Evolutionary conservation across 2,113 vertebrate species (phyloP).

Genomic region (Myxocyprinus asiaticus): DNA sequence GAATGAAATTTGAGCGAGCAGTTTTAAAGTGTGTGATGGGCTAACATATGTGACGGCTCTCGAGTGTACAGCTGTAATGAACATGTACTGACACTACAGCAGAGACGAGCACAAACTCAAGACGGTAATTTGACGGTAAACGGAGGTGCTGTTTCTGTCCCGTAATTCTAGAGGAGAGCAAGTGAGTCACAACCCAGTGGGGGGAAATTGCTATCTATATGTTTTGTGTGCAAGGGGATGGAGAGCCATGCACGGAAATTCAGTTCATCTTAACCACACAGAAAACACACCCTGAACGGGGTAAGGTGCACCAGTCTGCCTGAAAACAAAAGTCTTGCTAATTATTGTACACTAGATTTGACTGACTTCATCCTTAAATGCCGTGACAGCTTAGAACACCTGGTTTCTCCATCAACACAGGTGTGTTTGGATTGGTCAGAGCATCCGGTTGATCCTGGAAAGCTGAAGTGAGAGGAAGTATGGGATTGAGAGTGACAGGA

Average conservation of each 20-base stretch:
- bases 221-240: too few relatives aligned
- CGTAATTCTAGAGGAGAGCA: conserved; percentile 34
- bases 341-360: too few relatives aligned
- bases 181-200: conserved; percentile 41
- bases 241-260: too few relatives aligned
- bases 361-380: too few relatives aligned
- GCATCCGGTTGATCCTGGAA: background rate
- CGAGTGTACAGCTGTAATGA: conserved; percentile 36
- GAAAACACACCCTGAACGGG: background rate
- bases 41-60: conserved; percentile 28
- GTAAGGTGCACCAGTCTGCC: background rate
- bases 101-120: background rate
- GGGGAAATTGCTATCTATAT: conserved; percentile 8
- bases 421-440: conserved; percentile 19
- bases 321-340: too few relatives aligned
- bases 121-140: conserved; percentile 34
- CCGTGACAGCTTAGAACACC: background rate
- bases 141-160: conserved; percentile 34
- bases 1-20: too few relatives aligned
- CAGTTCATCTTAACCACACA: background rate
- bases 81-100: conserved; percentile 17
- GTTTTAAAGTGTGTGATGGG: conserved; percentile 2
- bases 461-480: conserved; percentile 7
- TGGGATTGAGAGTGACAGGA: conserved; percentile 24
- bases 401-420: conserved; percentile 5